Evolutionary conservation across 1,140 invertebrate genomes (phyloP).

Genomic region (Rhyacophila brunnea): DNA sequence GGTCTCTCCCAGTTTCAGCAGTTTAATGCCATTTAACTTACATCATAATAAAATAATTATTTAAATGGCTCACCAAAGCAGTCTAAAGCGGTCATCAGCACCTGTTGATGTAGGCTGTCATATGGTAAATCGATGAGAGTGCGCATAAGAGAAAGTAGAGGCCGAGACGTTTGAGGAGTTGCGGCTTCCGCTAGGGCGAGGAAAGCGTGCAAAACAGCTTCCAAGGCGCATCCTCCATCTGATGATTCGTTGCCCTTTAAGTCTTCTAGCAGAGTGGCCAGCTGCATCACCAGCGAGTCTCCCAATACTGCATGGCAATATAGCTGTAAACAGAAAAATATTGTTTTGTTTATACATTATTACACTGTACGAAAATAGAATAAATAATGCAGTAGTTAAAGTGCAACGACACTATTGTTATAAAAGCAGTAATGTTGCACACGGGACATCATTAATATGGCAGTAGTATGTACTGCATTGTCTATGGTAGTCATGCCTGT

Average conservation of each 20-base stretch:
- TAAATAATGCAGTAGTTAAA: too few species aligned
- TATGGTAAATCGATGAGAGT: slow-evolving; percentile 68
- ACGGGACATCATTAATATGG: too few species aligned
- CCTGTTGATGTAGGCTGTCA: slow-evolving; percentile 56
- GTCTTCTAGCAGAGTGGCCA: slow-evolving; percentile 46
- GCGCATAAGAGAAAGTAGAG: slow-evolving; percentile 66
- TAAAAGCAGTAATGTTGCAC: too few species aligned
- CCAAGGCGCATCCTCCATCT: slow-evolving; percentile 64
- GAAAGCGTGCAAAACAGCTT: slow-evolving; percentile 81
- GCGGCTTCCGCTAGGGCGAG: slow-evolving; percentile 76
- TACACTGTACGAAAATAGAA: too few species aligned
- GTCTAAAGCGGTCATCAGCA: slow-evolving; percentile 69
- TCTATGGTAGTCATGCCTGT: too few species aligned
- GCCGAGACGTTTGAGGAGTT: slow-evolving; percentile 59
- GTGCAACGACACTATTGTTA: too few species aligned
- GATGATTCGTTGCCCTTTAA: slow-evolving; percentile 38
- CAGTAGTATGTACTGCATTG: too few species aligned
- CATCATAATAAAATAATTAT: too few species aligned
- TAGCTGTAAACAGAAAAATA: slow-evolving; percentile 55
- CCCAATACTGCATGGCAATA: slow-evolving; percentile 81
- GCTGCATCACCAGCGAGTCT: slow-evolving; percentile 61
- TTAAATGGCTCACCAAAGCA: slow-evolving; percentile 61
- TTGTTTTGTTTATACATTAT: too few species aligned
- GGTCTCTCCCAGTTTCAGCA: too few species aligned
- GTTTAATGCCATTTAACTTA: too few species aligned